Base-by-base conservation (phyloP, 1,140 invertebrate species). In the Copidosoma floridanum region DNA sequence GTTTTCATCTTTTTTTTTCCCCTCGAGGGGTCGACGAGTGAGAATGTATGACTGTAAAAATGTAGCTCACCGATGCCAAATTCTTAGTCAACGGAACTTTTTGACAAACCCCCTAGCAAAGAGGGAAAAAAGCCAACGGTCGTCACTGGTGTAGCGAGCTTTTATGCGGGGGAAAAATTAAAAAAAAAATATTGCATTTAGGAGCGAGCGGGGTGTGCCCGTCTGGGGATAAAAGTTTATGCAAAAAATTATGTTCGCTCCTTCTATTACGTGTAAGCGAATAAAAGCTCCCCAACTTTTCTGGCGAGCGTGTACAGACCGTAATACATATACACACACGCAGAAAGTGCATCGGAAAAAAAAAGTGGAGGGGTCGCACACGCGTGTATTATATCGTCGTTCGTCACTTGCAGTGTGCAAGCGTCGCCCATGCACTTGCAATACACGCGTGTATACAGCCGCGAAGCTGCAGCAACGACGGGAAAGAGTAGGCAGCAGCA, bases 361-460 rank as follows among this genome's bases (percentile, higher is more conserved):
- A n/a, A n/a, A n/a, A n/a, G n/a, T n/a, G n/a, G n/a, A n/a, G n/a
- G n/a, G n/a, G n/a, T n/a, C n/a, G n/a, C n/a, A n/a, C n/a, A n/a
- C n/a, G n/a, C n/a, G n/a, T n/a, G n/a, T n/a, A n/a, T n/a, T 32
- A 51, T 50, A 61, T 55, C 59, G 59, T 61, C 59, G 56, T 61
- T 61, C 59, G 59, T 56, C 59, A 61, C 59, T 61, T 32, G n/a
- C n/a, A n/a, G 29, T 32, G 59, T 61, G 56, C 50, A 61, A 61
- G 59, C 59, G 59, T 61, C 59, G 56, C 56, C 56, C 59, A 52
- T 56, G n/a, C 59, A 61, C 59, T 61, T 32, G n/a, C n/a, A n/a
- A 12, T 32, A 52, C 56, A n/a, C n/a, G 56, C 50, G 56, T 55
- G 59, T 61, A 52, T 46, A 29, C 37, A 46, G 32, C 26, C 48